Evolutionary conservation across 2,113 vertebrate genomes (phyloP).

Genomic region (Pseudonaja textilis): DNA sequence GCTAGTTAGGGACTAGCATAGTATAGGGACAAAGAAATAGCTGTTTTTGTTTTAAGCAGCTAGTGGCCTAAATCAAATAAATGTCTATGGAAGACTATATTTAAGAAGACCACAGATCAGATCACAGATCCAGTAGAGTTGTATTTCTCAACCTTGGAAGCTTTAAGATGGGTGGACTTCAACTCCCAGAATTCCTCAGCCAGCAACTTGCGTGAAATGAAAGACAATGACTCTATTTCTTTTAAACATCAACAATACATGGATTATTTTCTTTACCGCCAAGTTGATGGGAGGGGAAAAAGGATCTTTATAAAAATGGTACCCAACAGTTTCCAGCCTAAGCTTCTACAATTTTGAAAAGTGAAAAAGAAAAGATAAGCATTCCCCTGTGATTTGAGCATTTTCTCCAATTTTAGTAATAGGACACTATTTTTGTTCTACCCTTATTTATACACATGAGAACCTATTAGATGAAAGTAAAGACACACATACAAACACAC

Average conservation of each 20-base stretch:
- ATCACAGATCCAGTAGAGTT: background rate
- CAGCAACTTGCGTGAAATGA: background rate
- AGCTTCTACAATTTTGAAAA: conserved; percentile 20
- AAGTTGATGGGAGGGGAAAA: background rate
- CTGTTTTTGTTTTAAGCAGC: background rate
- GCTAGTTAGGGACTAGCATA: background rate
- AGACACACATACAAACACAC: conserved; percentile 12
- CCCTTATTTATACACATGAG: background rate
- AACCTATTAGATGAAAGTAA: background rate
- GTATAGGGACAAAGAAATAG: background rate
- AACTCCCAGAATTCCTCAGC: background rate
- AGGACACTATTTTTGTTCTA: background rate
- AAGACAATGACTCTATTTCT: background rate
- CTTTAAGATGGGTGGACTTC: background rate
- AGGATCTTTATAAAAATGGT: background rate
- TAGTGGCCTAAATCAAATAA: background rate
- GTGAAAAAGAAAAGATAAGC: background rate
- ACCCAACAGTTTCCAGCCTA: background rate
- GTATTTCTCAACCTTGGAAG: background rate
- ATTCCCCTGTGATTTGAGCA: conserved; percentile 12
- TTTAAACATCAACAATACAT: background rate
- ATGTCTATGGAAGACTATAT: background rate
- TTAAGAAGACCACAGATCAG: background rate
- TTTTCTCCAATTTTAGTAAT: conserved; percentile 31
- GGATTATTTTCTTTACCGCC: background rate